Conservation (phyloP, 2,797 vertebrate species). For the Microctenopoma steveboyesi region DNA sequence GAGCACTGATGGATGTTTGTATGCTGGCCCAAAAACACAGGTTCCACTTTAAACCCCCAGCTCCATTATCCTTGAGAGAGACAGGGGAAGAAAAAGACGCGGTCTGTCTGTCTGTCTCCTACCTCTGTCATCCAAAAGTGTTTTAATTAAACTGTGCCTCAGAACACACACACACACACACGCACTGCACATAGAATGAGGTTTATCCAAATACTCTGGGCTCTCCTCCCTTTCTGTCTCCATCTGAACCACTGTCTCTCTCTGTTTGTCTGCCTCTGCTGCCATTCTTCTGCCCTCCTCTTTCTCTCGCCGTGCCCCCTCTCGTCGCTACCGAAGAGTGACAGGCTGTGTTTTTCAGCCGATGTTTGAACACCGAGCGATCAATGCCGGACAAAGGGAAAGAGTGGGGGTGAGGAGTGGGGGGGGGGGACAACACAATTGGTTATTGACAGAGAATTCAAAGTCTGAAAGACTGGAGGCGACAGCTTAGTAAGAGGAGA, state of each 20-base stretch:
- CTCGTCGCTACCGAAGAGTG: conserved; percentile 69
- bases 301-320: conserved; percentile 42
- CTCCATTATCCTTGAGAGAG: conserved; percentile 70
- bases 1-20: conserved; percentile 84
- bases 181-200: conserved; percentile 34
- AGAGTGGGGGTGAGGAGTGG: conserved; percentile 66
- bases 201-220: conserved; percentile 60
- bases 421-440: conserved; percentile 80
- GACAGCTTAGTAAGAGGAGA: conserved; percentile 71
- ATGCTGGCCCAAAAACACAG: conserved; percentile 80
- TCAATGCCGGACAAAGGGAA: conserved; percentile 83
- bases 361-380: conserved; percentile 78
- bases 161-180: conserved; percentile 46
- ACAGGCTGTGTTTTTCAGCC: conserved; percentile 81
- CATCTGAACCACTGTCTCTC: conserved; percentile 57
- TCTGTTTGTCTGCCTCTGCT: conserved; percentile 59
- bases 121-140: conserved; percentile 66
- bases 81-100: conserved; percentile 43
- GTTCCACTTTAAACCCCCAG: conserved; percentile 74
- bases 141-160: conserved; percentile 77
- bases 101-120: conserved; percentile 55
- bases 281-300: conserved; percentile 36
- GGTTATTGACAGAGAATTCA: conserved; percentile 86
- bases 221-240: conserved; percentile 69
- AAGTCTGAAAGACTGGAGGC: conserved; percentile 80